These are phyloP conservation scores for Lasioglossum leucozonium DNA, from an alignment of 2,888 invertebrate species.

Conservation along the genomic window DNA sequence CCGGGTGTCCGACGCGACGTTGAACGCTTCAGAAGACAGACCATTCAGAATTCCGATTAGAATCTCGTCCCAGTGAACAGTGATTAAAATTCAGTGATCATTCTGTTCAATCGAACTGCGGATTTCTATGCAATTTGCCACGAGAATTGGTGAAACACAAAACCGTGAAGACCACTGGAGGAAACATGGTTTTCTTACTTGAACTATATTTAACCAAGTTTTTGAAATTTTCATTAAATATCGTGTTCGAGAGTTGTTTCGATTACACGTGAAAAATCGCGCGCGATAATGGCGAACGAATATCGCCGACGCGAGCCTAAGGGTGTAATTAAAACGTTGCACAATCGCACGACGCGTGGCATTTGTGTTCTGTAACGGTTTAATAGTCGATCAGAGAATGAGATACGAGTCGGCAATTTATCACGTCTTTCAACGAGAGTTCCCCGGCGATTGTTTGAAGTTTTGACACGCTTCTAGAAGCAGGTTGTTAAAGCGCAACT, in stretches of 20 bases:
- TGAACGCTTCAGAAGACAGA: not conserved
- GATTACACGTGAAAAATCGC: not conserved
- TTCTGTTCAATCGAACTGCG: not conserved
- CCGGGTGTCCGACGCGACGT: constrained; percentile 45
- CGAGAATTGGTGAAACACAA: not conserved
- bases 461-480: not conserved
- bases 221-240: not conserved
- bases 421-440: not conserved
- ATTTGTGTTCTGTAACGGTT: constrained; percentile 2
- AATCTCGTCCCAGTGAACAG: not conserved
- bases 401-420: not conserved
- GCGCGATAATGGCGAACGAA: not conserved
- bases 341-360: not conserved
- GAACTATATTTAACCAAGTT: not conserved
- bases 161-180: not conserved
- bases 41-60: not conserved
- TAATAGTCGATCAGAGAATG: not conserved
- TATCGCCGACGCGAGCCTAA: not conserved
- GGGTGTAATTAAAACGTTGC: not conserved
- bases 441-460: not conserved
- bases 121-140: not conserved
- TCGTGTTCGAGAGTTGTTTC: not conserved
- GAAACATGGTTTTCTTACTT: not conserved
- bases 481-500: not conserved
- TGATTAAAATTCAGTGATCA: not conserved